A percentile compares a stretch with the other conserved stretches of the same genome.
Conservation (phyloP, 2,888 invertebrate genomes). For the Microplitis deprimator region DNA sequence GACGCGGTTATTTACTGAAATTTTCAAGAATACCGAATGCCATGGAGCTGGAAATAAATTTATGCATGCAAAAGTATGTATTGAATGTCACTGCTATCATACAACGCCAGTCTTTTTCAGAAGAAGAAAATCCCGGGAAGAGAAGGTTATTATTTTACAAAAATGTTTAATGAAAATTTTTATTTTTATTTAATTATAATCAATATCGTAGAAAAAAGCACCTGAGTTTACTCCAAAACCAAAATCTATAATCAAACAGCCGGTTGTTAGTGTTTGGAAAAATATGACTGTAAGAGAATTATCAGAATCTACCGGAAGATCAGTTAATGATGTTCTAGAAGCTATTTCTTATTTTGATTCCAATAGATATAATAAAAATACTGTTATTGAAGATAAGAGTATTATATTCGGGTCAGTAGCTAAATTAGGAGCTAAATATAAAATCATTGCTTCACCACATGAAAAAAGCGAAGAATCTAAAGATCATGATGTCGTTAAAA, state of each 20-base stretch:
- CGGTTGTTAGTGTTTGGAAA: slow-evolving; percentile 81
- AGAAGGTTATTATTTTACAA: slow-evolving; percentile 72
- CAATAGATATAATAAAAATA: slow-evolving; percentile 73
- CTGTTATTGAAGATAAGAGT: slow-evolving; percentile 77
- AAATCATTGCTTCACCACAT: slow-evolving; percentile 74
- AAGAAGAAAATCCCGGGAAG: slow-evolving; percentile 77
- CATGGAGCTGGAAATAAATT: slow-evolving; percentile 35
- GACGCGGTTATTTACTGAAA: slow-evolving; percentile 47
- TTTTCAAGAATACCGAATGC: slow-evolving; percentile 39
- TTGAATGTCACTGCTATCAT: slow-evolving; percentile 60
- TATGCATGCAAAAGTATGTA: slow-evolving; percentile 31
- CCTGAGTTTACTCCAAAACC: slow-evolving; percentile 72
- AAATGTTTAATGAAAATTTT: background rate
- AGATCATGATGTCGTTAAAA: slow-evolving; percentile 58
- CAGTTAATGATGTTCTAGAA: slow-evolving; percentile 80
- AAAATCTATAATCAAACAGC: slow-evolving; percentile 67
- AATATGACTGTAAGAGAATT: slow-evolving; percentile 87
- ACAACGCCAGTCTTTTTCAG: slow-evolving; percentile 72
- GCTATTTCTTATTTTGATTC: slow-evolving; percentile 79
- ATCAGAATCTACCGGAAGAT: slow-evolving; percentile 77
- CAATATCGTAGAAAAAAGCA: background rate
- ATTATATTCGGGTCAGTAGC: slow-evolving; percentile 80
- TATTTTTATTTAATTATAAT: background rate
- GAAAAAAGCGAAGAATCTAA: slow-evolving; percentile 69
- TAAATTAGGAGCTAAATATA: slow-evolving; percentile 78